phyloP scores from a whole-genome alignment of 1,140 invertebrate species.

The honey bee (Apis mellifera) region Amel_HAv3.1 CM009940.2:4687501-4688000 shows the following conservation, averaged over 20 bases:
- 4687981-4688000: not conserved
- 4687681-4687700: constrained; percentile 46
- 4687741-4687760: constrained; percentile 31
- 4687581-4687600: constrained; percentile 32
- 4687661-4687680: constrained; percentile 43
- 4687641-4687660: constrained; percentile 49
- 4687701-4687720: constrained; percentile 23
- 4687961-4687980: constrained; percentile 1
- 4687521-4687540: constrained; percentile 35
- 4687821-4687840: constrained; percentile 79
- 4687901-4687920: constrained; percentile 39
- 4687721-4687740: constrained; percentile 37
- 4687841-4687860: constrained; percentile 64
- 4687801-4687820: constrained; percentile 29
- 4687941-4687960: constrained; percentile 15
- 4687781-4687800: constrained; percentile 24
- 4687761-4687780: constrained; percentile 35
- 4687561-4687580: constrained; percentile 32
- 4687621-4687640: constrained; percentile 56
- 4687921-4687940: constrained; percentile 10
- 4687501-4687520: constrained; percentile 33
- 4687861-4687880: constrained; percentile 18
- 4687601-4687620: constrained; percentile 50
- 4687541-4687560: constrained; percentile 16
- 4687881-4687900: constrained; percentile 1